Base-by-base conservation (phyloP, 1,140 invertebrate genomes). In the Plodia interpunctella region DNA sequence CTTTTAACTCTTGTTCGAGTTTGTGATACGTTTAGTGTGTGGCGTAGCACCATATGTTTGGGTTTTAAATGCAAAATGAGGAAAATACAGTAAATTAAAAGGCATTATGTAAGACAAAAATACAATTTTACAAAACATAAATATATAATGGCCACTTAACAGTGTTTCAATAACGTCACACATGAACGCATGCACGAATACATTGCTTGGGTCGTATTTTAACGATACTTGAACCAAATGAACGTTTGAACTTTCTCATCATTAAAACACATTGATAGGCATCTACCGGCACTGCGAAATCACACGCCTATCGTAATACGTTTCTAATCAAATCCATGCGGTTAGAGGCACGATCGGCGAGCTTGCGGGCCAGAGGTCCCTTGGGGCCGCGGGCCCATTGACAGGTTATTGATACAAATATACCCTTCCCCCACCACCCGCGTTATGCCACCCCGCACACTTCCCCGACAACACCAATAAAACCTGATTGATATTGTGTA, bases 401-500 rank as follows among this genome's bases (percentile, higher is more conserved):
- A 87, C 86, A 88, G 83, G 81, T 86, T 88, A 88, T 88, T 88
- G 84, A 88, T 88, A 88, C 86, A 87, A 88, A 88, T 88, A 86
- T 80, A 73, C 75, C 63, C 54, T 67, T 62, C 61, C 59, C 59
- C 49, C 59, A 15, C 62, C 50, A 60, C 62, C 61, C 74, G 11
- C 52, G 30, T 60, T 11, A 5, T 13, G 54, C 20, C 55, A 57
- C 58, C 66, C 52, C 64, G 49, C 49, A 60, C 38, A 70, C 69
- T 70, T 53, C 69, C 72, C 80, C 80, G 78, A 80, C 80, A 85
- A 85, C 84, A 87, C 83, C 87, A 89, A 89, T 89, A 89, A 89
- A 89, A 89, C 82, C 83, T 87, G 87, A 89, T 89, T 89, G 87
- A 89, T 89, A 89, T 87, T 89, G 87, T 89, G 87, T 88, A 89